Evolutionary conservation across 23 tunicate species (phyloP).

Genomic region (Diplosoma virens): DNA sequence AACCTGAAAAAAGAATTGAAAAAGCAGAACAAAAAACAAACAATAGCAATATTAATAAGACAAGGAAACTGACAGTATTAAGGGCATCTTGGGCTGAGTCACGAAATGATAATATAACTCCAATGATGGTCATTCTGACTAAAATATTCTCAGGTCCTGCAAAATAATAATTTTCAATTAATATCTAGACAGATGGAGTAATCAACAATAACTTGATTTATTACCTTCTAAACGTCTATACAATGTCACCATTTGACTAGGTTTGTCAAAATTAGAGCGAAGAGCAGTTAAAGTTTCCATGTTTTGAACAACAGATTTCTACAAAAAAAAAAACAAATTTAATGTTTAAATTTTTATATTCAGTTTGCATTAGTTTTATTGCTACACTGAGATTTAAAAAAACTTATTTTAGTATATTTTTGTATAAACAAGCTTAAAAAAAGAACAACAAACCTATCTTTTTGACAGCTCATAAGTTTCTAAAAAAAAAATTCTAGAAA

Average conservation of each 20-base stretch:
- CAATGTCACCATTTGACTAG: conserved; percentile 78
- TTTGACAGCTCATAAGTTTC: too few species aligned
- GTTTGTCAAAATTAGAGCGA: conserved; percentile 95
- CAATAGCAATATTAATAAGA: too few species aligned
- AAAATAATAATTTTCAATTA: not conserved
- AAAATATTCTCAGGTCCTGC: conserved; percentile 81
- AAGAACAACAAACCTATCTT: too few species aligned
- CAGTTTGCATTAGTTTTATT: too few species aligned
- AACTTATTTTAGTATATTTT: too few species aligned
- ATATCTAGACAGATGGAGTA: not conserved
- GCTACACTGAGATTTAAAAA: too few species aligned
- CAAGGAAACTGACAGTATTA: conserved; percentile 46
- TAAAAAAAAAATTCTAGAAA: too few species aligned
- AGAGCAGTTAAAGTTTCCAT: conserved; percentile 66
- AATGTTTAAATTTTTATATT: too few species aligned
- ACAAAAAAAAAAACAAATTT: conserved; percentile 37
- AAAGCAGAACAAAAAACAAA: too few species aligned
- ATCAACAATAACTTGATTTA: not conserved
- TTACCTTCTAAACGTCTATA: conserved; percentile 85
- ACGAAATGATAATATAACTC: conserved; percentile 81
- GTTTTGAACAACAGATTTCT: conserved; percentile 80
- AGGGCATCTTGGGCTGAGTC: conserved; percentile 85
- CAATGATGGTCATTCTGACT: conserved; percentile 85
- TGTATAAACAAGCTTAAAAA: too few species aligned
- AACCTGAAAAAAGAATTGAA: conserved; percentile 44